Percentiles rank a stretch among this genome's conserved stretches.
Conservation (phyloP, 2,113 vertebrate species). For the Orcinus orca region DNA sequence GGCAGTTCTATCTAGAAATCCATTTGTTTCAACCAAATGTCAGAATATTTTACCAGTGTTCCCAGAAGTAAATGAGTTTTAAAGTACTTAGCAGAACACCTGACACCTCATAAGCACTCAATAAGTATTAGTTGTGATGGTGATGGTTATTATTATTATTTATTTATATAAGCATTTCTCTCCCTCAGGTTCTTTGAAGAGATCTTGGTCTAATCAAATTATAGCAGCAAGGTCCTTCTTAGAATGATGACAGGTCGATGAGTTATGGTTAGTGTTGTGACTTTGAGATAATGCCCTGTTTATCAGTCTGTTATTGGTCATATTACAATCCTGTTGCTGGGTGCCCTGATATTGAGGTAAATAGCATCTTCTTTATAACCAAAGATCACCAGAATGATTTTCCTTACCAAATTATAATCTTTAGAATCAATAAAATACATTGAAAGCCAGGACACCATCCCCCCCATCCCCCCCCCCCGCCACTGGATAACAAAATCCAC, state of each 20-base stretch:
- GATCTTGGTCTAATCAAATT: neutral
- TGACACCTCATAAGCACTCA: neutral
- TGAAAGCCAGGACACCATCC: neutral
- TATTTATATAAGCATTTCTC: neutral
- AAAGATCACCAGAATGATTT: conserved; percentile 13
- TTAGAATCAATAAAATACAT: conserved; percentile 21
- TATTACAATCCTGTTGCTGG: neutral
- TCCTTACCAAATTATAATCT: conserved; percentile 28
- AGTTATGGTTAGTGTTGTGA: neutral
- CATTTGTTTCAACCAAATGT: neutral
- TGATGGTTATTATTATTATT: neutral
- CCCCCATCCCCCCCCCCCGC: accelerated
- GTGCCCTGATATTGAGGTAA: neutral
- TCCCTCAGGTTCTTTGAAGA: neutral
- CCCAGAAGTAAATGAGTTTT: neutral
- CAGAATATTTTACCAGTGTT: neutral
- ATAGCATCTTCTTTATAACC: neutral
- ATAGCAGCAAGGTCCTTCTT: neutral
- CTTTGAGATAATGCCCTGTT: neutral
- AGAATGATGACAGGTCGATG: neutral
- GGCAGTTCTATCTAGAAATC: neutral
- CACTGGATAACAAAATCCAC: neutral
- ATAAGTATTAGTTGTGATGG: neutral
- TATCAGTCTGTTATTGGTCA: neutral
- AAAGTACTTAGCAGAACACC: neutral